phyloP scores from a whole-genome alignment of 2,888 invertebrate species.

The Amphipyra tragopoginis region DNA sequence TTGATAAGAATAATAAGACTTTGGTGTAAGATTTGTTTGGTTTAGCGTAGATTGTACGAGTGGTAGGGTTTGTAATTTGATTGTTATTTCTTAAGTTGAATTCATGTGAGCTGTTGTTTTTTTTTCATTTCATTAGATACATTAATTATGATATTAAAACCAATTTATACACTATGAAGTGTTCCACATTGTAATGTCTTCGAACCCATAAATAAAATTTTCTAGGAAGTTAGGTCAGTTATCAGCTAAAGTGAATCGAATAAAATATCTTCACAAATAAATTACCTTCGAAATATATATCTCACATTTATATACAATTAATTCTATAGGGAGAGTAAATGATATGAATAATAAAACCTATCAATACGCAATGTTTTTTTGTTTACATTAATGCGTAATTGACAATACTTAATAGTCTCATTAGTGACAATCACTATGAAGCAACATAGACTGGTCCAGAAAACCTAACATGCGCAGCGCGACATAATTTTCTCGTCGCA shows the following conservation, averaged over 20 bases:
- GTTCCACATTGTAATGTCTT: constrained; percentile 9
- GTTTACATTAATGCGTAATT: constrained; percentile 36
- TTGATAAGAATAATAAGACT: constrained; percentile 11
- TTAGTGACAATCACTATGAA: constrained; percentile 19
- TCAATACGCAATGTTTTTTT: constrained; percentile 26
- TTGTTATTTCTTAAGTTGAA: neutral
- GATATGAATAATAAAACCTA: constrained; percentile 46
- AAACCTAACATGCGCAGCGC: too few species aligned
- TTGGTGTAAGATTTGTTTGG: neutral
- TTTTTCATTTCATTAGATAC: neutral
- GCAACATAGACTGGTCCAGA: constrained; percentile 19
- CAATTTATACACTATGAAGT: neutral
- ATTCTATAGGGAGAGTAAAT: constrained; percentile 45
- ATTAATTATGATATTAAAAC: neutral
- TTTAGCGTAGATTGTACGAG: neutral
- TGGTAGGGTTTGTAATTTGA: neutral
- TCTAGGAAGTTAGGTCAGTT: constrained; percentile 24
- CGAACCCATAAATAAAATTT: constrained; percentile 20
- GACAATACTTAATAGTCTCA: constrained; percentile 34
- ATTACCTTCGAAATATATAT: constrained; percentile 43
- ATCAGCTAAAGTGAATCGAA: constrained; percentile 19
- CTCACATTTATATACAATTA: constrained; percentile 48
- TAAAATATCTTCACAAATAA: constrained; percentile 45
- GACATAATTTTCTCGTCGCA: too few species aligned
- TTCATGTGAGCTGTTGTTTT: too few species aligned